Percentiles rank a stretch among this genome's conserved stretches.
phyloP scores from a whole-genome alignment of 1,140 invertebrate genomes.

The Pollicipes pollicipes region DNA sequence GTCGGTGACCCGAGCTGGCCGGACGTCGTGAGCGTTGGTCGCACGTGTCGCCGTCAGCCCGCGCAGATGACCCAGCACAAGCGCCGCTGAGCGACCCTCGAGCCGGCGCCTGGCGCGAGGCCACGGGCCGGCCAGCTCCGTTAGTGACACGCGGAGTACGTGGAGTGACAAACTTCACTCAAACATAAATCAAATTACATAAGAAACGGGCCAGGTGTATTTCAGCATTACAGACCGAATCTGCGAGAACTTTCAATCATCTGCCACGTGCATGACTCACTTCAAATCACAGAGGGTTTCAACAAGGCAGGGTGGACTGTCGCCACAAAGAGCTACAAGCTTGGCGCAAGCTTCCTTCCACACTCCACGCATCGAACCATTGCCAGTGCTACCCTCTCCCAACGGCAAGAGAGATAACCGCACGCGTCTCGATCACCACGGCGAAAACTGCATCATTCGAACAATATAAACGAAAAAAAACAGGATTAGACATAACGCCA shows the following conservation, averaged over 20 bases:
- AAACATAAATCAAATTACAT: too few species aligned
- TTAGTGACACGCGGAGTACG: too few species aligned
- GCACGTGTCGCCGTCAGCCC: too few species aligned
- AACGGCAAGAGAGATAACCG: neutral
- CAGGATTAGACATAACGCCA: neutral
- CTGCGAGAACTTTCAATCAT: neutral
- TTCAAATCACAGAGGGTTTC: conserved; percentile 5
- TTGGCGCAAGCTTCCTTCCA: neutral
- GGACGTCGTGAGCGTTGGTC: too few species aligned
- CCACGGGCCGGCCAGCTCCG: too few species aligned
- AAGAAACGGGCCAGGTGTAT: neutral
- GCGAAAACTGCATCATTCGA: neutral
- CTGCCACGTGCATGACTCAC: neutral
- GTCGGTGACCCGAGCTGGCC: too few species aligned
- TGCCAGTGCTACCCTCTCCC: neutral
- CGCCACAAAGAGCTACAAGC: neutral
- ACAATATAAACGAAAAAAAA: neutral
- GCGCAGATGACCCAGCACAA: too few species aligned
- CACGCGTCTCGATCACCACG: neutral
- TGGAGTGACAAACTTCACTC: too few species aligned
- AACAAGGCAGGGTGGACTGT: neutral
- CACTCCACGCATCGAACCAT: neutral
- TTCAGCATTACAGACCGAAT: neutral
- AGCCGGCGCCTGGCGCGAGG: too few species aligned
- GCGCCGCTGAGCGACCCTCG: too few species aligned